Conservation (phyloP, 1,140 invertebrate genomes). For the Aphelenchoides avenae region DNA sequence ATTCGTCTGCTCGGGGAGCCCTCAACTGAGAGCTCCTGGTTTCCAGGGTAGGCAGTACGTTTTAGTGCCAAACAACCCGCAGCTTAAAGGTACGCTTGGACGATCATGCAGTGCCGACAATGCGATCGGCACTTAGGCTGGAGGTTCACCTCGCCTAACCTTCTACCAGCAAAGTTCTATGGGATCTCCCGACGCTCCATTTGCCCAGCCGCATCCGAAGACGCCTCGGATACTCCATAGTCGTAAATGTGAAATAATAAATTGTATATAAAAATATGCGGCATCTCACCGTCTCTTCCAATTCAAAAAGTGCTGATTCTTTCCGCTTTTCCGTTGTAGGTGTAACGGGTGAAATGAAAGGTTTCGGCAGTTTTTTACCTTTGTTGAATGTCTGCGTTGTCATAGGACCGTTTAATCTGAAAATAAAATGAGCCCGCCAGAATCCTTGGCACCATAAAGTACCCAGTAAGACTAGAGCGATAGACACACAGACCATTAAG, state of each 20-base stretch:
- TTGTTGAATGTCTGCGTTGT: too few species aligned
- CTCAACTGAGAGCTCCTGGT: constrained; percentile 14
- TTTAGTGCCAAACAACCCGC: not conserved
- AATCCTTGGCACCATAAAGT: too few species aligned
- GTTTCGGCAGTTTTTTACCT: too few species aligned
- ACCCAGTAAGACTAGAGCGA: too few species aligned
- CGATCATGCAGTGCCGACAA: constrained; percentile 1
- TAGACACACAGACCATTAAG: too few species aligned
- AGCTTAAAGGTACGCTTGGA: constrained; percentile 19
- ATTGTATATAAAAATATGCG: not conserved
- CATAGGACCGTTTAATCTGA: too few species aligned
- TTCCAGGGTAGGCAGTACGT: constrained; percentile 11
- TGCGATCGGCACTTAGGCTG: constrained; percentile 19
- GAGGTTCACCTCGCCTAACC: constrained; percentile 12
- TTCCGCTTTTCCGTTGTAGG: not conserved
- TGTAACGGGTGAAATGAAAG: too few species aligned
- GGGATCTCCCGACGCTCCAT: constrained; percentile 8
- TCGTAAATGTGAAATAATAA: not conserved
- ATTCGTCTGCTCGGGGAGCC: not conserved
- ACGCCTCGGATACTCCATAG: not conserved
- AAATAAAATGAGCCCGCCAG: not conserved
- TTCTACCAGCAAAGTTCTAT: constrained; percentile 20
- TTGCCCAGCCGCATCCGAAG: not conserved
- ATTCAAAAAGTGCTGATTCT: not conserved
- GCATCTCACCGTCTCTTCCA: not conserved